Evolutionary conservation across 2,888 invertebrate genomes (phyloP).

Genomic region (Acanthosepion esculentum): DNA sequence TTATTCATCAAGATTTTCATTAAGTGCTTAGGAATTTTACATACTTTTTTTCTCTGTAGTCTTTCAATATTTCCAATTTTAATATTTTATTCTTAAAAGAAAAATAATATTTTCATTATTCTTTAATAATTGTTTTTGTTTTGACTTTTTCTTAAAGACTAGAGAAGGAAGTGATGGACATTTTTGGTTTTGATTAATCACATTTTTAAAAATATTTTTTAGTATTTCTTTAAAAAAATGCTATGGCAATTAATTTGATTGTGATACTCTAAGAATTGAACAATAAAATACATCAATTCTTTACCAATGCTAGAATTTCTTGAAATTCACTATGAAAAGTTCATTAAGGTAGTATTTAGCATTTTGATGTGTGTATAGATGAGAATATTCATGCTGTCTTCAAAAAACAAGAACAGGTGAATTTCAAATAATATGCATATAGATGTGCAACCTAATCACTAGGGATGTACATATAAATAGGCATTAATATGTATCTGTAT

Average conservation of each 20-base stretch:
- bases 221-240: no score
- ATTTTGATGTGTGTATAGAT: no score
- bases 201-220: not conserved
- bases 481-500: not conserved
- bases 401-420: no score
- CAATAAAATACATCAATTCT: no score
- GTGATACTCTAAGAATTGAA: no score
- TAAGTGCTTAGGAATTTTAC: not conserved
- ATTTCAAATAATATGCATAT: no score
- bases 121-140: not conserved
- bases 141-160: not conserved
- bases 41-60: not conserved
- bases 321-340: no score
- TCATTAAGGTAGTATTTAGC: no score
- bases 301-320: no score
- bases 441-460: not conserved
- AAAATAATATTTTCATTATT: not conserved
- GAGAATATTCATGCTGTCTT: no score
- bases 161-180: not conserved
- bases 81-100: not conserved
- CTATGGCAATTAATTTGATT: no score
- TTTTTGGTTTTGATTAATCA: not conserved
- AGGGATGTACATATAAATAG: not conserved
- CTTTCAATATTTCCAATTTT: not conserved
- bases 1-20: not conserved